Evolutionary conservation across 1,140 invertebrate species (phyloP), one percentile per base, ranked within the genome.

Genomic region (Papilio machaon): DNA sequence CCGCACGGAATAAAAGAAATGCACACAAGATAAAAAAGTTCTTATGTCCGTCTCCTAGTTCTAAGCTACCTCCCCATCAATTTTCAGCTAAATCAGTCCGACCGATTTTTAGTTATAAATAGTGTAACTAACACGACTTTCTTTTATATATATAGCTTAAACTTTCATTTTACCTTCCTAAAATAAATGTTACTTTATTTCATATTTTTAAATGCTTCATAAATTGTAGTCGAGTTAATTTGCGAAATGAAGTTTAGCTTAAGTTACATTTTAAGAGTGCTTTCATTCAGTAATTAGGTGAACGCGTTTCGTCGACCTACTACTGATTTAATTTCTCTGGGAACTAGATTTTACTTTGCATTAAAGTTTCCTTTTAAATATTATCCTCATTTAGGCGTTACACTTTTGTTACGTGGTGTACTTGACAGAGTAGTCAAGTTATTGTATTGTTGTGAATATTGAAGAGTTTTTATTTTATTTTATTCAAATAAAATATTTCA

Each of bases 321-420:
- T 35, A 13, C 23, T 15, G 64, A 70, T 70, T 70, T 70, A 70
- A 70, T 70, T 70, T 38, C 64, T 70, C 64, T 70, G 30, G 10
- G 23, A 35, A 23, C 64, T 70, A 70, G 30, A 35, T 70, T 70
- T 70, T 70, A 70, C 23, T 70, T 38, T 35, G 64, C 30, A 35
- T 30, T 70, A 70, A 64, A 64, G 19, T 64, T 70, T 70, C 64
- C 64, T 70, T 70, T 70, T 70, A 23, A 70, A 70, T 70, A 38
- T 35, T 70, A 35, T 2, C 10, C 15, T 13, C 30, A 70, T 70
- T 70, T 70, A 38, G 64, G 35, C 9, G 9, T 64, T 64, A 70
- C 64, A 38, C 23, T 70, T 70, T 70, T 35, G 11, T 67, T 70
- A 35, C 64, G 35, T 0, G 5, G 5, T 70, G 30, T 30, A 70